A percentile compares a stretch with the other conserved stretches of the same genome.
Conservation (phyloP, 2,888 invertebrate genomes). For the Harpagoxenus sublaevis region DNA sequence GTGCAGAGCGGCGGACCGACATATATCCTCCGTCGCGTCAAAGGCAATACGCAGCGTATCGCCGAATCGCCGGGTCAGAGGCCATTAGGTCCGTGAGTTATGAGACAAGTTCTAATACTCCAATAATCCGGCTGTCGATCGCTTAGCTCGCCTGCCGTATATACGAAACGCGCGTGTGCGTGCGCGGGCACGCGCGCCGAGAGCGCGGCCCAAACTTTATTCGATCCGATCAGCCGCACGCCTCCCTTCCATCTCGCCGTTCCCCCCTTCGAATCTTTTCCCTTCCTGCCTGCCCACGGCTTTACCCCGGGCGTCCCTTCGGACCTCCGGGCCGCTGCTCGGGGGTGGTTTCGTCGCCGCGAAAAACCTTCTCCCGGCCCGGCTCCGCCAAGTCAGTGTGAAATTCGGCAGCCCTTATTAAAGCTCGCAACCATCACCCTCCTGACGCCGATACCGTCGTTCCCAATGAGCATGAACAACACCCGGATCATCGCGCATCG, state of each 20-base stretch:
- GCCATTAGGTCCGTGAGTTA: constrained; percentile 85
- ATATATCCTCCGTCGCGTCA: constrained; percentile 79
- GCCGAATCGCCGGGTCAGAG: constrained; percentile 74
- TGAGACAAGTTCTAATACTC: constrained; percentile 85
- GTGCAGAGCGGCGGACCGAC: constrained; percentile 48
- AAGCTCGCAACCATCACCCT: constrained; percentile 80
- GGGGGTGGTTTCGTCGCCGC: constrained; percentile 52
- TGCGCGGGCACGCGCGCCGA: constrained; percentile 60
- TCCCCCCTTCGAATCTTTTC: constrained; percentile 63
- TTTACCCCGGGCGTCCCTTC: constrained; percentile 60
- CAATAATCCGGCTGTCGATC: constrained; percentile 85
- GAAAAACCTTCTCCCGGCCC: constrained; percentile 56
- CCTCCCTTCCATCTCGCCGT: constrained; percentile 76
- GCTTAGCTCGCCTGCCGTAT: constrained; percentile 69
- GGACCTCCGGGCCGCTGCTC: constrained; percentile 27
- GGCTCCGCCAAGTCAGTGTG: constrained; percentile 83
- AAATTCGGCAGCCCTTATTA: constrained; percentile 86
- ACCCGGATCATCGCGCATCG: constrained; percentile 32
- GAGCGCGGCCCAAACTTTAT: constrained; percentile 80
- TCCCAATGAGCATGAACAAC: constrained; percentile 49
- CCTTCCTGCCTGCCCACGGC: constrained; percentile 62
- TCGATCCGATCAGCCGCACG: constrained; percentile 83
- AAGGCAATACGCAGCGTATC: constrained; percentile 80
- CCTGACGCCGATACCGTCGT: constrained; percentile 56
- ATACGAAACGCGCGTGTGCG: constrained; percentile 59